Evolutionary conservation across 2,113 vertebrate genomes (phyloP).

Genomic region (Cephalophus harveyi): DNA sequence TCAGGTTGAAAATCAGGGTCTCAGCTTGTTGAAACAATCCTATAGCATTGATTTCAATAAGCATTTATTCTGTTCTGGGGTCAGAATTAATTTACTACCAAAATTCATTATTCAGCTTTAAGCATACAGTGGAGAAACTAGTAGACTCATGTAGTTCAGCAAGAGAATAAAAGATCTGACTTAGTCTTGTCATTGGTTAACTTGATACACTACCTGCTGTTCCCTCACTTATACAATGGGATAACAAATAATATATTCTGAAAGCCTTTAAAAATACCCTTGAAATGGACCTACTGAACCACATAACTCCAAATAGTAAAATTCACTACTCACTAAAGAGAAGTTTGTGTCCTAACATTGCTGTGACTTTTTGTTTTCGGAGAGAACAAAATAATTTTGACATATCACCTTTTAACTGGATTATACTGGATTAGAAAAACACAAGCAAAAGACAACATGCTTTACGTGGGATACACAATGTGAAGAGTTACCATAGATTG

Average conservation of each 20-base stretch:
- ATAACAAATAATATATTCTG: neutral
- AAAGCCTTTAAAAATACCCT: neutral
- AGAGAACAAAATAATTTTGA: conserved; percentile 32
- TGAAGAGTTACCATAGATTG: conserved; percentile 94
- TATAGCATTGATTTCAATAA: neutral
- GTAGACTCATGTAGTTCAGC: neutral
- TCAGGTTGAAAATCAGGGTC: conserved; percentile 21
- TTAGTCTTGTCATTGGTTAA: neutral
- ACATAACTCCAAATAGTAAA: neutral
- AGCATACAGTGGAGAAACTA: neutral
- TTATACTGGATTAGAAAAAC: conserved; percentile 39
- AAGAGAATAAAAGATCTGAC: conserved; percentile 16
- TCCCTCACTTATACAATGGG: neutral
- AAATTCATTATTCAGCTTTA: neutral
- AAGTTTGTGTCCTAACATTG: neutral
- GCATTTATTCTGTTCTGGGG: neutral
- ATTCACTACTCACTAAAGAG: neutral
- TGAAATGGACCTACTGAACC: neutral
- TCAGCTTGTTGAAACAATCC: neutral
- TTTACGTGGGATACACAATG: conserved; percentile 64
- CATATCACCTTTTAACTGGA: neutral
- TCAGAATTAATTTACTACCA: neutral
- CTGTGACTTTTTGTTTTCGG: neutral
- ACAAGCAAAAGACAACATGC: conserved; percentile 62
- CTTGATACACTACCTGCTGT: neutral